A percentile compares a stretch with the other conserved stretches of the same genome.
phyloP scores from a whole-genome alignment of 2,113 vertebrate species.

The Xyrauchen texanus region DNA sequence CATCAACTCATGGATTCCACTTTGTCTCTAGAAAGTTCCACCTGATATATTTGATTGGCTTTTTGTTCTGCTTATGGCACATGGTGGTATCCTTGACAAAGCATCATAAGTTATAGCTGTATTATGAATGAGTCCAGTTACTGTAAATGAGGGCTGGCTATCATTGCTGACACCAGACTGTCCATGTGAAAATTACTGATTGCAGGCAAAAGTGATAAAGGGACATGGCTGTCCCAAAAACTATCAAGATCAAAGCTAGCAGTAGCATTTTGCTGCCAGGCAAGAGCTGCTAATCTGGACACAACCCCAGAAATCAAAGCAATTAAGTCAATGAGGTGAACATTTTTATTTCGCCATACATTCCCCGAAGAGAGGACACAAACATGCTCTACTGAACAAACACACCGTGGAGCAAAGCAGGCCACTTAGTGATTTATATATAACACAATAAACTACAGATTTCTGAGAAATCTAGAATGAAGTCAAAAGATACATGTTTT shows the following conservation, averaged over 20 bases:
- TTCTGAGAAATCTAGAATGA: neutral
- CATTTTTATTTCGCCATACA: no score
- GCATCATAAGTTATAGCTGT: no score
- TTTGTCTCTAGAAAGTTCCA: neutral
- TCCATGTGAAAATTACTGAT: neutral
- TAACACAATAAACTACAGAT: neutral
- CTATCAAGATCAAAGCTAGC: neutral
- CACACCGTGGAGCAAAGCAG: neutral
- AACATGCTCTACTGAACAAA: neutral
- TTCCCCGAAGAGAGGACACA: neutral
- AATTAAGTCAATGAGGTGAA: conserved; percentile 5
- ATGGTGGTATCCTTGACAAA: no score
- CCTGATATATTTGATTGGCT: no score
- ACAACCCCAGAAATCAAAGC: neutral
- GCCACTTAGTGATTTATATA: neutral
- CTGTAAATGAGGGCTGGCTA: neutral
- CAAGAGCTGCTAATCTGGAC: neutral
- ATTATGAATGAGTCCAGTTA: neutral
- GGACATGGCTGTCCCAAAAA: neutral
- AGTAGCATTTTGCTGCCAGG: neutral
- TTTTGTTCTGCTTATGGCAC: neutral
- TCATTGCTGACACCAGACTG: neutral
- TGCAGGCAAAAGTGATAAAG: neutral
- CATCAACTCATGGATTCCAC: neutral
- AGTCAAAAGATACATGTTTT: neutral